Conservation (phyloP, 2,888 invertebrate genomes). For the Tipula lateralis region DNA sequence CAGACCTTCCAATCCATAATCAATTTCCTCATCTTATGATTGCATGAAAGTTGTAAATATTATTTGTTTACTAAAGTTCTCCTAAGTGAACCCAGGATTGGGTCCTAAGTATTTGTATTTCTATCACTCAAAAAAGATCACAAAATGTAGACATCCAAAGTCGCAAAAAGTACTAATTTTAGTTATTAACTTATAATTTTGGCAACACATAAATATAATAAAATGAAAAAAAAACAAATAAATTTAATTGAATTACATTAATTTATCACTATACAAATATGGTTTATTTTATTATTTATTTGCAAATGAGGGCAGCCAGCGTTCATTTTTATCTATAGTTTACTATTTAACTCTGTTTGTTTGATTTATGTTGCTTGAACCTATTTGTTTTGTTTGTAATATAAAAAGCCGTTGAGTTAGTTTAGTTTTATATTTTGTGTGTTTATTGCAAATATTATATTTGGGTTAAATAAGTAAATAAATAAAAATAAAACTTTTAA, state of each 20-base stretch:
- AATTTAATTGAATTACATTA: neutral
- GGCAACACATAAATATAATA: neutral
- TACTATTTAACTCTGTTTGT: neutral
- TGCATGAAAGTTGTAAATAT: no score
- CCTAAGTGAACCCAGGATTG: no score
- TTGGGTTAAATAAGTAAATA: neutral
- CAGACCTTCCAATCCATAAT: no score
- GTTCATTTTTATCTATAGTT: neutral
- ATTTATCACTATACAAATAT: neutral
- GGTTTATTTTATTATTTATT: neutral
- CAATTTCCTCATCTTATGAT: no score
- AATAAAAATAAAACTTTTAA: neutral
- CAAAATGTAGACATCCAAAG: no score
- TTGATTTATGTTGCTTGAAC: neutral
- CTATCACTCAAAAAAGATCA: no score
- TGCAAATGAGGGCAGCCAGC: neutral
- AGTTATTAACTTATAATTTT: neutral
- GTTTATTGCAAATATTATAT: neutral
- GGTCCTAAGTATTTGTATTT: no score
- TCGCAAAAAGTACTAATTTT: no score
- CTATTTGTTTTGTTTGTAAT: neutral
- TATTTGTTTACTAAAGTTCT: no score
- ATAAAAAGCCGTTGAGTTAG: neutral
- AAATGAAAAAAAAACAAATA: neutral
- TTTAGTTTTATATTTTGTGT: neutral